A percentile compares a stretch with the other conserved stretches of the same genome.
phyloP scores from a whole-genome alignment of 2,797 vertebrate species.

The Thaleichthys pacificus region DNA sequence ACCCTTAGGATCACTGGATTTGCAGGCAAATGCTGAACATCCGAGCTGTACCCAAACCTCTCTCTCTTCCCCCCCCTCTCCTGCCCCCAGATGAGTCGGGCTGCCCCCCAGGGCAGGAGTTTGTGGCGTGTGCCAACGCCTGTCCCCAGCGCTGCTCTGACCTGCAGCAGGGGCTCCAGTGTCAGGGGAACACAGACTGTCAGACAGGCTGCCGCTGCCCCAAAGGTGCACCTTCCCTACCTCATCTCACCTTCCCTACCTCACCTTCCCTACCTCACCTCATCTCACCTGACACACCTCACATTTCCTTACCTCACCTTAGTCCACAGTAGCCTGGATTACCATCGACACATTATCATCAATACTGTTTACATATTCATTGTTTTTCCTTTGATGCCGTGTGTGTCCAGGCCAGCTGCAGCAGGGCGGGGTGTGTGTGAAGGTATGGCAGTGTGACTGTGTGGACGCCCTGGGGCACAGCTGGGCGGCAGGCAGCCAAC shows the following conservation, averaged over 20 bases:
- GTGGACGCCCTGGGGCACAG: conserved; percentile 75
- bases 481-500: conserved; percentile 83
- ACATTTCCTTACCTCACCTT: background rate
- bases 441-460: conserved; percentile 84
- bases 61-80: background rate
- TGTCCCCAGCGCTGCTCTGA: conserved; percentile 87
- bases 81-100: conserved; percentile 67
- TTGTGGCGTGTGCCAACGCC: conserved; percentile 77
- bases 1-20: too few species aligned
- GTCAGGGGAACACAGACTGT: conserved; percentile 73
- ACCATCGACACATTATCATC: too few species aligned
- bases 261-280: too few species aligned
- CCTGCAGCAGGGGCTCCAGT: conserved; percentile 84
- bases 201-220: conserved; percentile 84
- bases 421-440: conserved; percentile 81
- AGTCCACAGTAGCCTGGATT: too few species aligned
- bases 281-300: too few species aligned
- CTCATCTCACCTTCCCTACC: too few species aligned
- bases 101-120: conserved; percentile 78
- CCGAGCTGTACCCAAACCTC: background rate
- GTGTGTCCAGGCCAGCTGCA: conserved; percentile 70
- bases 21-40: background rate
- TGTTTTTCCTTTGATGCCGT: background rate
- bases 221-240: conserved; percentile 57
- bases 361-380: too few species aligned